phyloP scores from a whole-genome alignment of 2,113 vertebrate genomes.

The Nettapus auritus region DNA sequence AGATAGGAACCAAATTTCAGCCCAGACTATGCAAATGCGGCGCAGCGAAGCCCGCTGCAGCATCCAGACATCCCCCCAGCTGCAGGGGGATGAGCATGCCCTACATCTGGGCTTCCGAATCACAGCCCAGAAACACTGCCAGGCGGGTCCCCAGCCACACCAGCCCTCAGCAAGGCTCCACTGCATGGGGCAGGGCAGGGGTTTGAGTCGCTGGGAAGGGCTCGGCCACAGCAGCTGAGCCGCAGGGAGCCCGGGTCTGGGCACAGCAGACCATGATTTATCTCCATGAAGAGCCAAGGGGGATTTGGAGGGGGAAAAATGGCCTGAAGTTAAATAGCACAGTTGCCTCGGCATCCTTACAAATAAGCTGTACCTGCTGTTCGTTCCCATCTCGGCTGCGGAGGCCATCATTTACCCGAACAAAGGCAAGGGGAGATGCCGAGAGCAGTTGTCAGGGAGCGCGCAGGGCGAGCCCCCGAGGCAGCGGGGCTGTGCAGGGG shows the following conservation, averaged over 20 bases:
- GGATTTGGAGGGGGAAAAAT: constrained; percentile 45
- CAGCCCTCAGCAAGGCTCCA: neutral
- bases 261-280: constrained; percentile 53
- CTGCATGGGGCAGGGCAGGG: neutral
- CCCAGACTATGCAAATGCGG: constrained; percentile 65
- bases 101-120: neutral
- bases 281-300: constrained; percentile 30
- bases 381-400: constrained; percentile 24
- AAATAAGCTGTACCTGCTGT: constrained; percentile 66
- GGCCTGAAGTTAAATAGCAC: constrained; percentile 47
- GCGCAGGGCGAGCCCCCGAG: neutral
- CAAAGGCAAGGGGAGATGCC: constrained; percentile 39
- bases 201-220: constrained; percentile 19
- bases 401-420: constrained; percentile 51
- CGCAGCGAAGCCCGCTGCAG: constrained; percentile 42
- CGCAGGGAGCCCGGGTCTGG: neutral
- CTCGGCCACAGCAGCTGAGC: neutral
- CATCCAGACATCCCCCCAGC: neutral
- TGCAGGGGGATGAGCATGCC: neutral
- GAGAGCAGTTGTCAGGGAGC: neutral
- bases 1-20: constrained; percentile 58
- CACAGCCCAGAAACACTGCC: neutral
- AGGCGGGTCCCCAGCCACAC: constrained; percentile 14
- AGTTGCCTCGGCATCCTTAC: constrained; percentile 49
- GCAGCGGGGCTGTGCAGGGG: neutral